These are phyloP conservation scores for Dasyurus viverrinus DNA, from an alignment of 2,113 vertebrate species.

Conservation along the genomic window DNA sequence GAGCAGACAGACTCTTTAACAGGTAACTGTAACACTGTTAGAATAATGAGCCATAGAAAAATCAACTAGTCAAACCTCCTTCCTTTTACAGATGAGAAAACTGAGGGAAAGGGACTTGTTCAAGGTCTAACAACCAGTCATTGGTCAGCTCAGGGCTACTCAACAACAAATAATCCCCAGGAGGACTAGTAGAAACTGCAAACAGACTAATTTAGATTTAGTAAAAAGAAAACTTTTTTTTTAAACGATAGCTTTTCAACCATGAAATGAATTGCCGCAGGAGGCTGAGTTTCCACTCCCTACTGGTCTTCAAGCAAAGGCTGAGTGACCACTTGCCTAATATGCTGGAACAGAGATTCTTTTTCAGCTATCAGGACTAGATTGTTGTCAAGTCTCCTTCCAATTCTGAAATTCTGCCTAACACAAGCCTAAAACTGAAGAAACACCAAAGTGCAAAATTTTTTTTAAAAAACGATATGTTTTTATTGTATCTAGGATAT, in stretches of 20 bases:
- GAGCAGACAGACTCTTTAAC: background rate
- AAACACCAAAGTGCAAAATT: background rate
- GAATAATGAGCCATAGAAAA: background rate
- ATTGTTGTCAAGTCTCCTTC: background rate
- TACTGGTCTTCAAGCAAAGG: background rate
- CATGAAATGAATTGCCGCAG: background rate
- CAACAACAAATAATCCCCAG: background rate
- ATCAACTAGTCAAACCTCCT: background rate
- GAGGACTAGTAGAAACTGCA: background rate
- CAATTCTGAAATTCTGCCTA: background rate
- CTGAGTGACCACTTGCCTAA: background rate
- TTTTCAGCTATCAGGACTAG: background rate
- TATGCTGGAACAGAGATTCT: background rate
- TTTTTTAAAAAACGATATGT: background rate
- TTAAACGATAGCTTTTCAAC: background rate
- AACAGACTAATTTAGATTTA: background rate
- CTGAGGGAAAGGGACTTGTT: background rate
- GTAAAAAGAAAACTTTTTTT: background rate
- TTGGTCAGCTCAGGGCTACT: background rate
- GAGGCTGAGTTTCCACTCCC: background rate
- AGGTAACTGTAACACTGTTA: background rate
- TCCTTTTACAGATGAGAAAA: background rate
- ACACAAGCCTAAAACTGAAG: background rate
- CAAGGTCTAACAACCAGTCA: background rate
- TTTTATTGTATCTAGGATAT: background rate